Evolutionary conservation across 2,888 invertebrate genomes (phyloP), one percentile per base, ranked within the genome.

Genomic region (Hofmannophila pseudospretella): DNA sequence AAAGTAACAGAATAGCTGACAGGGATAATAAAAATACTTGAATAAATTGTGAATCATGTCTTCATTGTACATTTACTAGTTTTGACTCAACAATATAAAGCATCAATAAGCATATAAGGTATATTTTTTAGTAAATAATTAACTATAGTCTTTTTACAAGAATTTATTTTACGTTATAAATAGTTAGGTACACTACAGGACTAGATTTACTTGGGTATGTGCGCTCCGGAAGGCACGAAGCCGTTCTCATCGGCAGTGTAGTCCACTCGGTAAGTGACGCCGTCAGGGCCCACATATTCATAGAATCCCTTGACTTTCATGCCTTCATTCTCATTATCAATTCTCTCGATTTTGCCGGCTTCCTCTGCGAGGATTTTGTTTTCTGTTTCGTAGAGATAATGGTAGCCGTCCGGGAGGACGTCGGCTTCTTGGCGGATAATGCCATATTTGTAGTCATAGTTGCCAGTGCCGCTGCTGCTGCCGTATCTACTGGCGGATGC

Each of bases 221-320:
- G 86, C 36, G 62, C 75, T 2, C 81, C 85, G 10, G 42, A 32
- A 2, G 86, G 65, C 1, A 65, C 41, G 59, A 81, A 86, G 11
- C 86, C 86, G 35, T 81, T 84, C 45, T 86, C 85, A 31, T 85
- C 85, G 22, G 86, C 86, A 25, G 69, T 76, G 57, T 86, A 86
- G 53, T 86, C 86, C 1, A 86, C 85, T 45, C 85, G 76, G 68
- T 85, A 86, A 12, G 74, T 75, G 32, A 82, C 46, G 38, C 86
- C 86, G 34, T 86, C 80, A n/a, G 80, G 81, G 8, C 60, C 85
- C 1, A 75, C 67, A 45, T 63, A 86, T 45, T 85, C 79, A 47
- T 56, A 86, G 67, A 85, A 85, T 49, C 86, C 86, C 42, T 74
- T 84, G 11, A 63, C 71, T 37, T 70, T 75, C 11, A 82, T 51